Percentiles rank a stretch among this genome's conserved stretches.
phyloP scores from a whole-genome alignment of 2,113 vertebrate species.

The Cepphus grylle region DNA sequence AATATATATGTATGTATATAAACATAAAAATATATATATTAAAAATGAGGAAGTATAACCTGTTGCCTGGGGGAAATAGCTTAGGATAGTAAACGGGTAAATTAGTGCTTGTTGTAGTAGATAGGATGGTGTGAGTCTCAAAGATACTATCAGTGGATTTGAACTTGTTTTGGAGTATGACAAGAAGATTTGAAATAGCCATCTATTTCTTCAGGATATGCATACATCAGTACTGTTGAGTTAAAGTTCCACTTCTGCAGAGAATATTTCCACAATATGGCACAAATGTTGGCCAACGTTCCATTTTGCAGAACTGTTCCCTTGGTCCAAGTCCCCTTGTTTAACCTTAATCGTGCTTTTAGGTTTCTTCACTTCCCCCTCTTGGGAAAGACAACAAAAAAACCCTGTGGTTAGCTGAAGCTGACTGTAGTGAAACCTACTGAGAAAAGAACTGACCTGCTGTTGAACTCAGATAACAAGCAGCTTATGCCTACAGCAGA shows the following conservation, averaged over 20 bases:
- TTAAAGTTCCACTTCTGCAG: neutral
- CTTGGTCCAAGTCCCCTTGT: neutral
- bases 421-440: neutral
- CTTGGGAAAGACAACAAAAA: neutral
- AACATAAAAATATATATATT: too few species aligned
- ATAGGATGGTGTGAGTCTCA: neutral
- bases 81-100: neutral
- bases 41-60: neutral
- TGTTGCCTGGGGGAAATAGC: neutral
- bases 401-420: neutral
- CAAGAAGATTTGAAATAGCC: neutral
- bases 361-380: neutral
- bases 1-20: neutral
- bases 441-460: conserved; percentile 6
- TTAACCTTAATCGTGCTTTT: neutral
- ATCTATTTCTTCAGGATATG: neutral
- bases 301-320: neutral
- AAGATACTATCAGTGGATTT: neutral
- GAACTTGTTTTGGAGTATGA: neutral
- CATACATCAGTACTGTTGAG: neutral
- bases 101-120: neutral
- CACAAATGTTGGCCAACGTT: neutral
- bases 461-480: conserved; percentile 23
- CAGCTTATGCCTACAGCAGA: neutral
- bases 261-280: neutral